Evolutionary conservation across 2,113 vertebrate species (phyloP), one percentile per base, ranked within the genome.

Genomic region (Nematolebias whitei): DNA sequence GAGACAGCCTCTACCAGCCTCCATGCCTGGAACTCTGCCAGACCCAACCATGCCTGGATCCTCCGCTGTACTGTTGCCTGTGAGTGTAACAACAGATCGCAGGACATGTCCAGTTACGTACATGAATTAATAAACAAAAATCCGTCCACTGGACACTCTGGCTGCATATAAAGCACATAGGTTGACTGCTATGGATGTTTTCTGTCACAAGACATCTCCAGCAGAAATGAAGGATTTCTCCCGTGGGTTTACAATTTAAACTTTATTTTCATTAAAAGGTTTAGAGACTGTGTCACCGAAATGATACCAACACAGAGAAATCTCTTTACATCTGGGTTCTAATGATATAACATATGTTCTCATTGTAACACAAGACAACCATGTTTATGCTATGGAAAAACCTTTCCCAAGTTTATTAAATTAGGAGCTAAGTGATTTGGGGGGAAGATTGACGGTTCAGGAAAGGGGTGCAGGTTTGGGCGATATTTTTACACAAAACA

Each of bases 1-100:
- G 91, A 93, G 96, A 92, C 98, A 99, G 90, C 98, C 98, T 72
- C 95, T 98, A 93, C 96, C 98, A 88, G 98, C 97, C 87, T 99
- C 98, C 85, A 99, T 99, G 96, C 95, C 98, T 22, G 98, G 97
- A 85, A 98, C 95, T n/a, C 94, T 99, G 87, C 96, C 98, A 70
- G 97, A 99, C 88, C 96, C 96, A 0, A 96, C 96, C 65, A 98
- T 99, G 98, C 98, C 96, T 0, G 97, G 97, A 88, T 99, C 98
- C 78, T 99, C 98, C 0, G 96, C 97, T 43, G 97, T 99, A 45
- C 89, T 98, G 78, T 98, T 99, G 98, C 96, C 98, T 59, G 97
- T 98, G 93, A 98, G 98, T 95, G 68, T 71, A 68, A 85, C 76
- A 84, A 73, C 68, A 52, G 71, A 55, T 68, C 82, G 60, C 82